Percentiles rank a stretch among this genome's conserved stretches.
phyloP scores from a whole-genome alignment of 2,797 vertebrate genomes.

The Cheracebus regulus region DNA sequence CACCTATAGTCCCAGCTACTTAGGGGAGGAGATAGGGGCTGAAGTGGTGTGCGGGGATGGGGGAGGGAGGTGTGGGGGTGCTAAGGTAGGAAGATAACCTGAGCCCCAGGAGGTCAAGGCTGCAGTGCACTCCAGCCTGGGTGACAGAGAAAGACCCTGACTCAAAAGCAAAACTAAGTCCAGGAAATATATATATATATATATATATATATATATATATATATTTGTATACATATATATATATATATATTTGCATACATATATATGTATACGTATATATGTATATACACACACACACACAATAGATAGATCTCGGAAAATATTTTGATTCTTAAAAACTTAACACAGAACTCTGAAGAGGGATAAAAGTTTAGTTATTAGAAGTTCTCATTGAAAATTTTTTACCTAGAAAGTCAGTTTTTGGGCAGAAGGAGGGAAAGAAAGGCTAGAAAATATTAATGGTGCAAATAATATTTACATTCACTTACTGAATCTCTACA shows the following conservation, averaged over 20 bases:
- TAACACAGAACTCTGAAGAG: conserved; percentile 19
- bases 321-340: not conserved
- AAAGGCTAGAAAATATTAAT: not conserved
- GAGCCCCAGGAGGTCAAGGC: not conserved
- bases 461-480: not conserved
- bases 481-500: not conserved
- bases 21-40: not conserved
- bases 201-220: too few relatives aligned
- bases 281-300: not conserved
- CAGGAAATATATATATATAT: not conserved
- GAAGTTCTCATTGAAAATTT: not conserved
- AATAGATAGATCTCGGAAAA: not conserved
- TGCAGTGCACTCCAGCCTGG: not conserved
- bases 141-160: not conserved
- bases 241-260: too few relatives aligned
- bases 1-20: not conserved
- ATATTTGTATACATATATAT: too few relatives aligned
- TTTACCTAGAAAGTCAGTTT: not conserved
- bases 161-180: not conserved
- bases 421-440: not conserved
- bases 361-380: not conserved
- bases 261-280: too few relatives aligned
- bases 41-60: too few relatives aligned
- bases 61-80: not conserved
- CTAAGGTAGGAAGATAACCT: not conserved